Conservation (phyloP, 2,888 invertebrate species). For the Ischnura elegans region DNA sequence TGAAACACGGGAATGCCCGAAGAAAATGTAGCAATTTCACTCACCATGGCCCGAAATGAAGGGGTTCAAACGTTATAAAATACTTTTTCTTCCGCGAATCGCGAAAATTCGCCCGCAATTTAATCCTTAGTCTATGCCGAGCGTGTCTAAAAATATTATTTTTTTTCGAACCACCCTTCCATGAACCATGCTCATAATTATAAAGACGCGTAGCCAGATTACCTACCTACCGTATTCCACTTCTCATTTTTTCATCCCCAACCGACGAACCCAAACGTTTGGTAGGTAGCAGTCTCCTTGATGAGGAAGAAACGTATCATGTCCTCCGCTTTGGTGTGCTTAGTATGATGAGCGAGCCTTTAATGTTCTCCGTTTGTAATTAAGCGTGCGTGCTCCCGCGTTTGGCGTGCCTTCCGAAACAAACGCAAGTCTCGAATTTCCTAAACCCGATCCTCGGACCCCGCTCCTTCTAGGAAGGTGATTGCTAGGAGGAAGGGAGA, state of each 20-base stretch:
- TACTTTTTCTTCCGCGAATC: not conserved
- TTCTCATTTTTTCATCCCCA: no score
- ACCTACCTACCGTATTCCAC: not conserved
- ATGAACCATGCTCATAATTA: not conserved
- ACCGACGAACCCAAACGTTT: not conserved
- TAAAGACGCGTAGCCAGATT: not conserved
- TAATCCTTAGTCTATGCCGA: not conserved
- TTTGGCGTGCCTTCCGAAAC: not conserved
- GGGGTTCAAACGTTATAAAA: not conserved
- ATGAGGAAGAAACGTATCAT: not conserved
- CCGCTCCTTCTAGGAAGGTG: conserved; percentile 30
- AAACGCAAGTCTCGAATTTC: conserved; percentile 3
- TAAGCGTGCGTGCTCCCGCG: not conserved
- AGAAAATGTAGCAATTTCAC: not conserved
- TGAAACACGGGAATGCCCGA: not conserved
- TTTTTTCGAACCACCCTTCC: not conserved
- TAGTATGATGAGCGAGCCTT: not conserved
- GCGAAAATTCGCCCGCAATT: not conserved
- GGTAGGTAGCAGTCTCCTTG: no score
- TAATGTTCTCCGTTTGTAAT: not conserved
- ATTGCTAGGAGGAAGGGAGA: conserved; percentile 41
- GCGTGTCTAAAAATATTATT: not conserved
- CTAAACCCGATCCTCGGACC: not conserved
- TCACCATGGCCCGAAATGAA: not conserved
- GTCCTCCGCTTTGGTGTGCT: not conserved